phyloP scores from a whole-genome alignment of 1,140 invertebrate genomes.

The Fopius arisanus region DNA sequence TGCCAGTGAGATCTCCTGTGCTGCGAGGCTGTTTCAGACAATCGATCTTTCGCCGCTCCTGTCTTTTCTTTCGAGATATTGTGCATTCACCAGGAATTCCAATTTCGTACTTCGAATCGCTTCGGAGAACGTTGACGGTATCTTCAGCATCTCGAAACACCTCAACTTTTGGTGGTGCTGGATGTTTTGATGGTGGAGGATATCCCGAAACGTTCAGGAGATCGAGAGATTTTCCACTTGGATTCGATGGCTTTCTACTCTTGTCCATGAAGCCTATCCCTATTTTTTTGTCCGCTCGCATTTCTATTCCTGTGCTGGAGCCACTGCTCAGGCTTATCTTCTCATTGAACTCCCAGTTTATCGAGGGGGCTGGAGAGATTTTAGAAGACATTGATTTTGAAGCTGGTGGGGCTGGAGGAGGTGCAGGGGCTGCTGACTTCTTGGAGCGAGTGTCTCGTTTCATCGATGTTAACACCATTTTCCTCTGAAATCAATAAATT shows the following conservation, averaged over 20 bases:
- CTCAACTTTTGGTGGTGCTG: not conserved
- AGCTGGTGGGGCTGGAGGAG: not conserved
- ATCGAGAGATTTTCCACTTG: slow-evolving; percentile 36
- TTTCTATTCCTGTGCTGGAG: slow-evolving; percentile 50
- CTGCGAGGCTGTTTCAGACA: slow-evolving; percentile 18
- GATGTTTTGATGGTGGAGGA: not conserved
- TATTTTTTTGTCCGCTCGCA: slow-evolving; percentile 46
- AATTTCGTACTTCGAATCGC: slow-evolving; percentile 49
- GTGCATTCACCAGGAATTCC: slow-evolving; percentile 37
- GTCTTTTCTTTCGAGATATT: slow-evolving; percentile 26
- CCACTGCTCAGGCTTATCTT: slow-evolving; percentile 60
- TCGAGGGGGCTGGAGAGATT: slow-evolving; percentile 30
- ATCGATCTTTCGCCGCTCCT: slow-evolving; percentile 31
- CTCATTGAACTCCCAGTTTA: slow-evolving; percentile 63
- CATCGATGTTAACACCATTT: slow-evolving; percentile 2
- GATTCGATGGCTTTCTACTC: slow-evolving; percentile 26
- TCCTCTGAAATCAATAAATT: not conserved
- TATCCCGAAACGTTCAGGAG: slow-evolving; percentile 53
- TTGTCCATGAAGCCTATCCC: slow-evolving; percentile 51
- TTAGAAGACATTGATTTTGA: not conserved
- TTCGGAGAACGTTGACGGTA: slow-evolving; percentile 41
- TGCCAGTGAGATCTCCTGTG: slow-evolving; percentile 32
- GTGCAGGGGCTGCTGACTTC: not conserved
- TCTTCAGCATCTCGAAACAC: not conserved
- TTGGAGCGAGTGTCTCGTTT: not conserved